phyloP scores from a whole-genome alignment of 2,797 vertebrate genomes.

The Xiphophorus birchmanni region DNA sequence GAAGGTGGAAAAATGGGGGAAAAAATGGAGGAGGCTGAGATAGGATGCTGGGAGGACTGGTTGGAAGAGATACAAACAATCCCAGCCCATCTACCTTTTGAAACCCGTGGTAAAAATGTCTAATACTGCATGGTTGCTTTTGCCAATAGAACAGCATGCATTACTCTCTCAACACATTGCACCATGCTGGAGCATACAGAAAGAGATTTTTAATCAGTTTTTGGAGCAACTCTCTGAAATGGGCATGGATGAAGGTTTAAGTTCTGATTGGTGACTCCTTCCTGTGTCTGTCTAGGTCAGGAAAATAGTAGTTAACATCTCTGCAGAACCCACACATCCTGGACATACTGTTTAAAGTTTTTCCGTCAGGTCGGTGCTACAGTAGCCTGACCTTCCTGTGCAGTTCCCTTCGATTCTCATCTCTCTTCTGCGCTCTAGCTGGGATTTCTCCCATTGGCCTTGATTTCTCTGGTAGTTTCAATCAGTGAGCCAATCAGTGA shows the following conservation, averaged over 20 bases:
- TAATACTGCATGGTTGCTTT: background rate
- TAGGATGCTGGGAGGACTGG: slow-evolving; percentile 4
- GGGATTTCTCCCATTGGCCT: no score
- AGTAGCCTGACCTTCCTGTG: no score
- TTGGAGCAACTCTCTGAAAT: background rate
- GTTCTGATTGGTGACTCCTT: background rate
- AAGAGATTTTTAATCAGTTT: background rate
- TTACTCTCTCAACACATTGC: background rate
- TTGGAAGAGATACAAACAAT: slow-evolving; percentile 8
- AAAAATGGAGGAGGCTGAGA: slow-evolving; percentile 9
- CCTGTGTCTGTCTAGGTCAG: background rate
- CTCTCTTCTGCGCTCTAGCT: no score
- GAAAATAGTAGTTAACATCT: background rate
- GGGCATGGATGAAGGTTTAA: background rate
- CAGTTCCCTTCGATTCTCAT: no score
- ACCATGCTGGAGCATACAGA: background rate
- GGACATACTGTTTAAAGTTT: background rate
- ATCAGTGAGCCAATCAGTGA: no score
- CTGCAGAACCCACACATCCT: background rate
- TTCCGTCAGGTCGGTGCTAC: background rate
- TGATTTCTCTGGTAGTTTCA: no score
- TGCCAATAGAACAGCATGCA: background rate
- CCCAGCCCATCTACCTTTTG: background rate
- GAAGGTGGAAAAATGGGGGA: slow-evolving; percentile 10
- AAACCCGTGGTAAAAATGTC: background rate